phyloP scores from a whole-genome alignment of 2,797 vertebrate genomes.

The Orientallactaga sibirica region DNA sequence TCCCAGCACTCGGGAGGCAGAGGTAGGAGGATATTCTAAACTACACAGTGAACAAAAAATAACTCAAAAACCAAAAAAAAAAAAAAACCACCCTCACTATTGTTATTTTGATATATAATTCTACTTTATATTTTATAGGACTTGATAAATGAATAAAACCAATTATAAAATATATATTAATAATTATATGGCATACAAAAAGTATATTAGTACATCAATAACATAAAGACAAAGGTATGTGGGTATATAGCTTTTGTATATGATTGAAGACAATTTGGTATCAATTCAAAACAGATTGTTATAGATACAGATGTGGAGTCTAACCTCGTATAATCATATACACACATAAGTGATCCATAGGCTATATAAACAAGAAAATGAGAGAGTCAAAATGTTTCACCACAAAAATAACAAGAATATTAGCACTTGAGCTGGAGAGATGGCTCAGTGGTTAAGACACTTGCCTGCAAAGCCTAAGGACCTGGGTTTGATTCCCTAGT shows the following conservation, averaged over 20 bases:
- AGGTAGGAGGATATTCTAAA: no score
- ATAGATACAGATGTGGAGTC: background rate
- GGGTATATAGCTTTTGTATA: background rate
- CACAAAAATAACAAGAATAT: background rate
- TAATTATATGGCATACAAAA: background rate
- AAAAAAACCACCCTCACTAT: no score
- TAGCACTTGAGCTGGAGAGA: background rate
- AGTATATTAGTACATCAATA: background rate
- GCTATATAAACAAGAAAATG: background rate
- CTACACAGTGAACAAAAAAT: no score
- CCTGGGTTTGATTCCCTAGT: no score
- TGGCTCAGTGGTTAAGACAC: no score
- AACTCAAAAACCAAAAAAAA: no score
- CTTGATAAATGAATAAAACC: background rate
- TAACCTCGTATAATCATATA: no score
- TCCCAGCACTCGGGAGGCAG: no score
- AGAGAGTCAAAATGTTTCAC: background rate
- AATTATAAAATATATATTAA: background rate
- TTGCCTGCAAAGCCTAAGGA: no score
- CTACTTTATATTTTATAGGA: background rate
- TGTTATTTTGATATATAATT: background rate
- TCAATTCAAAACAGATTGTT: background rate
- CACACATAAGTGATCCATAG: background rate
- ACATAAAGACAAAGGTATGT: background rate
- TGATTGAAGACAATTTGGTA: background rate